Base-by-base conservation (phyloP, 2,888 invertebrate species). In the Stenodera caucasica region DNA sequence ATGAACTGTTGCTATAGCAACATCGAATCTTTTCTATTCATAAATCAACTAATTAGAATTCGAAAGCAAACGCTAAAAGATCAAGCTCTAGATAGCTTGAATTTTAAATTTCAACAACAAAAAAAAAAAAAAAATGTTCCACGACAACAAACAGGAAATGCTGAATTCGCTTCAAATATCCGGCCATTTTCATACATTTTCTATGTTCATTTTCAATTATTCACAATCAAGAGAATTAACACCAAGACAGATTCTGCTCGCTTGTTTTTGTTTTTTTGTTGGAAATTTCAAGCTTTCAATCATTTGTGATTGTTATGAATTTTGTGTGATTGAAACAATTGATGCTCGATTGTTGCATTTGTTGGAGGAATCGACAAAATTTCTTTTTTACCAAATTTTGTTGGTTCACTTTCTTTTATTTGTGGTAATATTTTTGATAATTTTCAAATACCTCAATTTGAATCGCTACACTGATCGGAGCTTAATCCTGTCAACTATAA, bases 201-300 rank as follows among this genome's bases (percentile, higher is more conserved):
- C 12, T 33, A n/a, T 12, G 33, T 4, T 12, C 3, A 37, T 15
- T 14, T 37, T n/a, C n/a, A n/a, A n/a, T n/a, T n/a, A 14, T 15
- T 15, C 6, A 37, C 15, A 15, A 14, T 37, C 15, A 45, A 26
- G 15, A 53, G 33, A 55, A 63, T 51, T 69, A 71, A 72, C 71
- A 71, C 71, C 70, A 72, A 69, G 68, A 59, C 69, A 69, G 67
- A 70, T 70, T 59, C 18, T 15, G 37, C 37, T 40, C 33, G n/a
- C n/a, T n/a, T n/a, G n/a, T n/a, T n/a, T n/a, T n/a, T n/a, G n/a
- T n/a, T n/a, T n/a, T n/a, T n/a, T n/a, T n/a, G n/a, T n/a, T n/a
- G n/a, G n/a, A n/a, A n/a, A n/a, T n/a, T n/a, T n/a, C n/a, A n/a
- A 15, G 37, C 37, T 30, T 50, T n/a, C 30, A n/a, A 6, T 23